Percentiles rank a stretch among this genome's conserved stretches.
Evolutionary conservation across 2,113 vertebrate species (phyloP).

Genomic region (Callipepla squamata): DNA sequence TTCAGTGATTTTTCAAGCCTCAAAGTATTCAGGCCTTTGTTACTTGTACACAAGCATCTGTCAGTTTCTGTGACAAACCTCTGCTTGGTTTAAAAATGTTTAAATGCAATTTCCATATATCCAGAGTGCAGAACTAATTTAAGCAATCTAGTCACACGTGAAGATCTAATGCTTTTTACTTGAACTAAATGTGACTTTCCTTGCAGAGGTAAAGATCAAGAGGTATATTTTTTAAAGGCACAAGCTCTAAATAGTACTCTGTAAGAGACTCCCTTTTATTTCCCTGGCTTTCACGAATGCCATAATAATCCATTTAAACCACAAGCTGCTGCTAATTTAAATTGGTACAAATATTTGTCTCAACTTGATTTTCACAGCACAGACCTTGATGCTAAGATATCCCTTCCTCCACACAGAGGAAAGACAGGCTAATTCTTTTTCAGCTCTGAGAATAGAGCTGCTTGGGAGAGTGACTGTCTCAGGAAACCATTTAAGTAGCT

Average conservation of each 20-base stretch:
- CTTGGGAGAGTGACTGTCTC: fast-evolving
- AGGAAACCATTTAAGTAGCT: not conserved
- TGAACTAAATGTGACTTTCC: not conserved
- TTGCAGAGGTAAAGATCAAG: not conserved
- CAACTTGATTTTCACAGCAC: fast-evolving
- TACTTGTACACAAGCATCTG: not conserved
- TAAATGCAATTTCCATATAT: not conserved
- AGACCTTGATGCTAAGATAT: fast-evolving
- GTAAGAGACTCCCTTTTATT: not conserved
- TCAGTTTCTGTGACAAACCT: not conserved
- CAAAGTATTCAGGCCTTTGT: not conserved
- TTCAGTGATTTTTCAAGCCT: not conserved
- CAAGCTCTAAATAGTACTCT: not conserved
- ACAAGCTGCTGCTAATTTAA: not conserved
- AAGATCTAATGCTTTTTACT: not conserved
- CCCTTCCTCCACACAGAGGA: fast-evolving
- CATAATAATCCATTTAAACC: not conserved
- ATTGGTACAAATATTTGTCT: fast-evolving
- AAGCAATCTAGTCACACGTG: not conserved
- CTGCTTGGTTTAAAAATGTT: not conserved
- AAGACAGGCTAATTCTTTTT: not conserved
- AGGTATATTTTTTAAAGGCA: not conserved
- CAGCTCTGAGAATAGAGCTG: not conserved
- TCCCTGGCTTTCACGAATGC: not conserved
- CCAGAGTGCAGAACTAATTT: not conserved